Evolutionary conservation across 2,888 invertebrate genomes (phyloP).

Genomic region (Tachina lurida): DNA sequence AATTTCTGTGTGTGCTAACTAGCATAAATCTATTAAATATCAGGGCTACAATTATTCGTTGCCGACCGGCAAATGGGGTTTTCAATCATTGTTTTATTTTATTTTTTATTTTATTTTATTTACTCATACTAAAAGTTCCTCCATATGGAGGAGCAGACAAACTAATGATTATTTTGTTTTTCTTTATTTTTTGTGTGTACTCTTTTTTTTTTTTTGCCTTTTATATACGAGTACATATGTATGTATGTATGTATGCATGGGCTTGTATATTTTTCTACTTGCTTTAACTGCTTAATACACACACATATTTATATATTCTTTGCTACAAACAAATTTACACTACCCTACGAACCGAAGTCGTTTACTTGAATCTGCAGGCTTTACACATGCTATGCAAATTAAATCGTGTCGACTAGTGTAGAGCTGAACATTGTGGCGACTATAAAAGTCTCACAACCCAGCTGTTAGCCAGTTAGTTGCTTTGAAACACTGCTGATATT

Average conservation of each 20-base stretch:
- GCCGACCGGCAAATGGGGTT: not conserved
- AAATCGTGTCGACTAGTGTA: conserved; percentile 42
- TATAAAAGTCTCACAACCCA: conserved; percentile 67
- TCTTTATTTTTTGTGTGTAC: conserved; percentile 20
- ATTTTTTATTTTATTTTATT: conserved; percentile 16
- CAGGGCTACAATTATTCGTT: not conserved
- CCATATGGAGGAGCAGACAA: conserved; percentile 56
- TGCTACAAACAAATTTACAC: conserved; percentile 42
- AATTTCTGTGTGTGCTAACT: not conserved
- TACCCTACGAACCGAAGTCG: not conserved
- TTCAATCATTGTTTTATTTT: not conserved
- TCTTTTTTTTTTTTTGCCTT: conserved; percentile 9
- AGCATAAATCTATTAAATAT: not conserved
- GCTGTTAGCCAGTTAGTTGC: conserved; percentile 69
- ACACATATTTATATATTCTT: conserved; percentile 18
- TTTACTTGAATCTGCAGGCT: not conserved
- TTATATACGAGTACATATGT: too few species aligned
- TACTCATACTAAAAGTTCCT: conserved; percentile 49
- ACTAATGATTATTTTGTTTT: conserved; percentile 63
- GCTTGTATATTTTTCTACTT: conserved; percentile 4
- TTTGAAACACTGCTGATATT: conserved; percentile 70
- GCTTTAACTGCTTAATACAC: conserved; percentile 18
- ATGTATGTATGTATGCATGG: not conserved
- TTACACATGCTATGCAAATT: not conserved
- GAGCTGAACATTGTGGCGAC: conserved; percentile 38